A percentile compares a stretch with the other conserved stretches of the same genome.
Evolutionary conservation across 2,113 vertebrate genomes (phyloP).

Genomic region (Callaeas wilsoni): DNA sequence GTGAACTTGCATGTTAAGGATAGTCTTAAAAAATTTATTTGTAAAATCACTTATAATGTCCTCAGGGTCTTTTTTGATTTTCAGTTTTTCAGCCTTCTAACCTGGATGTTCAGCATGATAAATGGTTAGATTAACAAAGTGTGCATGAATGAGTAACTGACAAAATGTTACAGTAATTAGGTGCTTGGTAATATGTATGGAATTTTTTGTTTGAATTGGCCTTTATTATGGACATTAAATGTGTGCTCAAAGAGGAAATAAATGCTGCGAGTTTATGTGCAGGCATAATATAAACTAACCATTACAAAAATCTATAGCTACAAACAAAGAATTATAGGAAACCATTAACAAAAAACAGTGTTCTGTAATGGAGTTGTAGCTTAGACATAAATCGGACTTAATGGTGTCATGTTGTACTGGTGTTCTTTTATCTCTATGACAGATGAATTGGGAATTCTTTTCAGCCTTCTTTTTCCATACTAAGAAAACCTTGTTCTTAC

Average conservation of each 20-base stretch:
- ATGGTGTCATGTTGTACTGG: background rate
- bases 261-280: background rate
- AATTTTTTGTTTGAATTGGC: slow-evolving; percentile 32
- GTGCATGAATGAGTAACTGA: background rate
- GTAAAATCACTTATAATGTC: background rate
- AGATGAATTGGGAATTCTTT: background rate
- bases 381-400: background rate
- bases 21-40: background rate
- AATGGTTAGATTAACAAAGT: background rate
- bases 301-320: background rate
- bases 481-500: background rate
- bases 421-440: background rate
- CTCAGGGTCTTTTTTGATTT: background rate
- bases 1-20: background rate
- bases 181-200: background rate
- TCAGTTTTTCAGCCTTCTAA: background rate
- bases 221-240: slow-evolving; percentile 24
- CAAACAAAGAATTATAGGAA: slow-evolving; percentile 26
- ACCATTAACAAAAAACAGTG: background rate
- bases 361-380: background rate
- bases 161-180: slow-evolving; percentile 10
- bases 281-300: slow-evolving; percentile 1
- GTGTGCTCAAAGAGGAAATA: background rate
- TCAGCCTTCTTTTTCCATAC: background rate
- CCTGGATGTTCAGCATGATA: background rate